Evolutionary conservation across 1,140 invertebrate genomes (phyloP).

Genomic region (Papilio glaucus): DNA sequence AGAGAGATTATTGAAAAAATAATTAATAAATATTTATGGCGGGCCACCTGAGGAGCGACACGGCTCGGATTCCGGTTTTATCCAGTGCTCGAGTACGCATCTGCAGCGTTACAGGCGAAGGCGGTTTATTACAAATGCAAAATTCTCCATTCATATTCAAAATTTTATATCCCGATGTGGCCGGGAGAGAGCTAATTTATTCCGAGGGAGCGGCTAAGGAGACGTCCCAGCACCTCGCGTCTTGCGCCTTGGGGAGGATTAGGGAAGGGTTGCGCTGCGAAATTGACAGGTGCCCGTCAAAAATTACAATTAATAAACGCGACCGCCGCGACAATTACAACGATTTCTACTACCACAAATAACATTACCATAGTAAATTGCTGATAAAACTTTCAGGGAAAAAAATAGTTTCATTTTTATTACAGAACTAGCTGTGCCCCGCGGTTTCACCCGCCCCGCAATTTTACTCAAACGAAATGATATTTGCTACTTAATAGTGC

Average conservation of each 20-base stretch:
- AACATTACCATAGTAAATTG: conserved; percentile 1
- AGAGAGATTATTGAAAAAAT: conserved; percentile 83
- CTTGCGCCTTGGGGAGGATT: conserved; percentile 71
- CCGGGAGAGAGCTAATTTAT: conserved; percentile 86
- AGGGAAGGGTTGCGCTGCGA: conserved; percentile 78
- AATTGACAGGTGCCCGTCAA: conserved; percentile 83
- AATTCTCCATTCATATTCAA: conserved; percentile 94
- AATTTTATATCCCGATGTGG: conserved; percentile 91
- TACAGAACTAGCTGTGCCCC: too few species aligned
- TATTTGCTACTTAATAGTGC: too few species aligned
- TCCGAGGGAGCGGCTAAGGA: conserved; percentile 80
- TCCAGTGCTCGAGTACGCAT: conserved; percentile 75
- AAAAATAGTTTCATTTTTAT: neutral
- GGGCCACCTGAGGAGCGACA: conserved; percentile 78
- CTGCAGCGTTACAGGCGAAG: conserved; percentile 72
- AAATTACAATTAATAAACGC: conserved; percentile 83
- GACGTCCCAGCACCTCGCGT: conserved; percentile 70
- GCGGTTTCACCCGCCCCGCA: too few species aligned
- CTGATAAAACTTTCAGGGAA: neutral
- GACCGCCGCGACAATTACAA: conserved; percentile 51
- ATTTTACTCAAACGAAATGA: too few species aligned
- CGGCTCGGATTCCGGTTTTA: conserved; percentile 71
- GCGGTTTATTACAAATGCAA: conserved; percentile 91
- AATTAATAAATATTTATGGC: conserved; percentile 84
- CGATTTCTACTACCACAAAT: conserved; percentile 12